Conservation (phyloP, 2,888 invertebrate species). For the Trisateles emortualis region DNA sequence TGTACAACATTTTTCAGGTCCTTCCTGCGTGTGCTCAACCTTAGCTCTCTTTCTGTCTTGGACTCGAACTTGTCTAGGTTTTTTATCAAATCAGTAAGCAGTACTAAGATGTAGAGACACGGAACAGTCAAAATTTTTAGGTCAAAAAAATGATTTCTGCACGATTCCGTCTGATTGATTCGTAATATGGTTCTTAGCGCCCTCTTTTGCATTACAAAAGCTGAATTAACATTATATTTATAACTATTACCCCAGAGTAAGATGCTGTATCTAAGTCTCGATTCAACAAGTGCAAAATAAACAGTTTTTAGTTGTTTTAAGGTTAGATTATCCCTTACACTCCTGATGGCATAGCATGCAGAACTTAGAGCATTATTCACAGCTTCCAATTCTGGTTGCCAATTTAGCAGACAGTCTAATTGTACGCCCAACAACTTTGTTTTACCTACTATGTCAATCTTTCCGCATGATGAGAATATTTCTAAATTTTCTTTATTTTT, state of each 20-base stretch:
- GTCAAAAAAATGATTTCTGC: background rate
- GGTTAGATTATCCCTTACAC: background rate
- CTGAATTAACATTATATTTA: background rate
- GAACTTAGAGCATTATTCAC: background rate
- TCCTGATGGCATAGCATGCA: background rate
- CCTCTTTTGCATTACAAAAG: conserved; percentile 4
- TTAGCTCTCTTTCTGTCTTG: background rate
- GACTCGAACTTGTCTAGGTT: background rate
- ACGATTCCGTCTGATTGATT: background rate
- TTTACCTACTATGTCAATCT: background rate
- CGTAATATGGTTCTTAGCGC: background rate
- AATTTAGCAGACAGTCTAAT: background rate
- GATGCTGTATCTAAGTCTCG: conserved; percentile 2
- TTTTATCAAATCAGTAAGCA: background rate
- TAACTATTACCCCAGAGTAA: conserved; percentile 6
- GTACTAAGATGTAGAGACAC: background rate
- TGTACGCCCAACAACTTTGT: background rate
- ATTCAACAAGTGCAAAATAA: conserved; percentile 1
- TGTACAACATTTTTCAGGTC: background rate
- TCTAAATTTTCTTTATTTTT: background rate
- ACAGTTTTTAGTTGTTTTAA: background rate
- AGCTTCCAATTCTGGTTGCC: background rate
- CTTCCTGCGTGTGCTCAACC: background rate
- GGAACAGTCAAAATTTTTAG: conserved; percentile 6
- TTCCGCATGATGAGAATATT: background rate